These are phyloP conservation scores for Ennomos quercinarius DNA, from an alignment of 2,888 invertebrate species.

Conservation along the genomic window DNA sequence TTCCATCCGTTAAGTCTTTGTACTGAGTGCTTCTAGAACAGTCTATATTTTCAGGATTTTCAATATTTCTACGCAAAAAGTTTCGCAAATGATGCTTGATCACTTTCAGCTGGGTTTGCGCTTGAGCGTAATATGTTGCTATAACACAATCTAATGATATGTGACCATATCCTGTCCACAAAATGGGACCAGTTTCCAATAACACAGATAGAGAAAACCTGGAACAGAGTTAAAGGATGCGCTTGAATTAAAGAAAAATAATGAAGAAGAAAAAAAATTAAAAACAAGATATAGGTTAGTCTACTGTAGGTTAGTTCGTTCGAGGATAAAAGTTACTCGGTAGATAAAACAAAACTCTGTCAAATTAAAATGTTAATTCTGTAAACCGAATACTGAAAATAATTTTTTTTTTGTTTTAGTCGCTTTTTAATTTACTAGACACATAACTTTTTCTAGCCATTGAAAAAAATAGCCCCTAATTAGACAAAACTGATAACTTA, in stretches of 20 bases:
- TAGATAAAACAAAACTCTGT: neutral
- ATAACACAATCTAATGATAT: slow-evolving; percentile 49
- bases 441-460: too few relatives aligned
- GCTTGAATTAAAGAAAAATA: too few relatives aligned
- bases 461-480: too few relatives aligned
- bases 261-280: too few relatives aligned
- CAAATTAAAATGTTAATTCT: neutral
- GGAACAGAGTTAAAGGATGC: slow-evolving; percentile 24
- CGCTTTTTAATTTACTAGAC: too few relatives aligned
- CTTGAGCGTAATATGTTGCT: slow-evolving; percentile 54
- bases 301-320: too few relatives aligned
- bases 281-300: too few relatives aligned
- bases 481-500: slow-evolving; percentile 31
- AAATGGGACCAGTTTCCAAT: slow-evolving; percentile 40
- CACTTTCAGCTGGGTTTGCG: slow-evolving; percentile 55
- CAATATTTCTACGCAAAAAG: slow-evolving; percentile 38
- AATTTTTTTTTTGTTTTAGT: neutral
- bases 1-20: slow-evolving; percentile 42
- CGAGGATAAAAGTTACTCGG: too few relatives aligned
- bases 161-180: slow-evolving; percentile 54
- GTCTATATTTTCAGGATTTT: slow-evolving; percentile 1
- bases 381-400: neutral
- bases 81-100: slow-evolving; percentile 53
- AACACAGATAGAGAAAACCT: slow-evolving; percentile 47
- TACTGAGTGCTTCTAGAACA: slow-evolving; percentile 24